A percentile compares a stretch with the other conserved stretches of the same genome.
These are phyloP conservation scores for Papilio aristodemus DNA, from an alignment of 1,140 invertebrate genomes.

Conservation along the genomic window DNA sequence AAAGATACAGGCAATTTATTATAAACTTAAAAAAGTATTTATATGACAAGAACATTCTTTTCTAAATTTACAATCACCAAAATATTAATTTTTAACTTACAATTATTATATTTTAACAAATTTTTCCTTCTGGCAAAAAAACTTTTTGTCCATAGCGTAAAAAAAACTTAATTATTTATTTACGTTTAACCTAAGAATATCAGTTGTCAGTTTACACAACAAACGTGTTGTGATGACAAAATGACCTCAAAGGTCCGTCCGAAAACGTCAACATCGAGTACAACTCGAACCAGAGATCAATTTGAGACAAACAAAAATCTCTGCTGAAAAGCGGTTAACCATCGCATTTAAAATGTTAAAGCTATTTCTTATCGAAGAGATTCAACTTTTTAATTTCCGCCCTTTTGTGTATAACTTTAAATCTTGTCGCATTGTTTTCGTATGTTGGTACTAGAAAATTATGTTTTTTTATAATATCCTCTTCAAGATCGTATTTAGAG, in stretches of 20 bases:
- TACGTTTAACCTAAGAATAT: background rate
- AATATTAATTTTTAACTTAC: too few relatives aligned
- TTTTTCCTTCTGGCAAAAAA: too few relatives aligned
- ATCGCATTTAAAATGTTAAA: slow-evolving; percentile 26
- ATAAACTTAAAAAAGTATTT: too few relatives aligned
- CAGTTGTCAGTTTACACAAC: background rate
- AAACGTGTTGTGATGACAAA: background rate
- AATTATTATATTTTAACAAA: too few relatives aligned
- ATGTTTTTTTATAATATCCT: background rate
- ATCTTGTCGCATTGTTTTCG: slow-evolving; percentile 42
- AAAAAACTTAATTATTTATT: too few relatives aligned
- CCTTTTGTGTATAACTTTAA: slow-evolving; percentile 37
- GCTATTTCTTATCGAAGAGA: slow-evolving; percentile 3
- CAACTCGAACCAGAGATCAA: slow-evolving; percentile 1
- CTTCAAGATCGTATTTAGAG: background rate
- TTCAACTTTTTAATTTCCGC: slow-evolving; percentile 33
- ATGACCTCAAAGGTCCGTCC: background rate
- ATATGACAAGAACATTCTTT: too few relatives aligned
- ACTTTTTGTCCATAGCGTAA: too few relatives aligned
- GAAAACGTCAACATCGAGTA: background rate
- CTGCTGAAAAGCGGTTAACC: slow-evolving; percentile 30
- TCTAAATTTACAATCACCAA: too few relatives aligned
- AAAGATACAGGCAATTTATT: too few relatives aligned
- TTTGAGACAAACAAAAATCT: slow-evolving; percentile 27
- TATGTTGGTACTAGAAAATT: slow-evolving; percentile 36